These are phyloP conservation scores for Cotesia chilonis DNA, from an alignment of 1,140 invertebrate genomes.

Conservation along the genomic window DNA sequence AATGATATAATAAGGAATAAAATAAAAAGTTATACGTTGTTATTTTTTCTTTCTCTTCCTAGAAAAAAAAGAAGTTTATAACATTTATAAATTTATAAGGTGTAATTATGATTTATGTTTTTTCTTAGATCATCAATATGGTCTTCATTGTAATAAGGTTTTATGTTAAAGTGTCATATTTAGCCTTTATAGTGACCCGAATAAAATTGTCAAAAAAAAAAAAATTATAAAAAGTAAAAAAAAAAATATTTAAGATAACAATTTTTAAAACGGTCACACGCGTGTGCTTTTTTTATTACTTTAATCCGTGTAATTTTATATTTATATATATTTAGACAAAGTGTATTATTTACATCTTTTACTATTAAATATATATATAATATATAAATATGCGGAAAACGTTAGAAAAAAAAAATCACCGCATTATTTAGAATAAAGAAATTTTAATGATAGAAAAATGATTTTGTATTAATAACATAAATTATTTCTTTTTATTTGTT, in stretches of 20 bases:
- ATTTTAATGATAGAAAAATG: conserved; percentile 18
- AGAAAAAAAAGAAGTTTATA: conserved; percentile 53
- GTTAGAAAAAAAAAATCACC: conserved; percentile 19
- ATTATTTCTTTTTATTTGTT: background rate
- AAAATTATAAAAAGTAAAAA: conserved; percentile 35
- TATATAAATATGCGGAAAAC: background rate
- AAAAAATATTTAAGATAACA: conserved; percentile 3
- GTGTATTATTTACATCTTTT: conserved; percentile 33
- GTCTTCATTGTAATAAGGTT: conserved; percentile 54
- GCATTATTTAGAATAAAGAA: conserved; percentile 25
- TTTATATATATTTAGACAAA: conserved; percentile 33
- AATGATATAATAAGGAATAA: conserved; percentile 47
- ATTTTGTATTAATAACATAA: conserved; percentile 7
- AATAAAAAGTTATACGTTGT: conserved; percentile 54
- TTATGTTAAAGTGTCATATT: conserved; percentile 61
- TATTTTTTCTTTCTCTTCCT: conserved; percentile 55
- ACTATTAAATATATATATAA: conserved; percentile 26
- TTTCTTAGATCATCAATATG: conserved; percentile 48
- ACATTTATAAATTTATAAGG: conserved; percentile 64
- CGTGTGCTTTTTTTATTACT: conserved; percentile 38
- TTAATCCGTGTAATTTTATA: conserved; percentile 33
- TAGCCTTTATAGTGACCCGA: conserved; percentile 58
- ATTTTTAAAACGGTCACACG: conserved; percentile 27
- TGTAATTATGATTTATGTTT: conserved; percentile 59
- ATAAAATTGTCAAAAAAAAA: conserved; percentile 53